Evolutionary conservation across 2,888 invertebrate species (phyloP).

Genomic region (Lydus trimaculatus): DNA sequence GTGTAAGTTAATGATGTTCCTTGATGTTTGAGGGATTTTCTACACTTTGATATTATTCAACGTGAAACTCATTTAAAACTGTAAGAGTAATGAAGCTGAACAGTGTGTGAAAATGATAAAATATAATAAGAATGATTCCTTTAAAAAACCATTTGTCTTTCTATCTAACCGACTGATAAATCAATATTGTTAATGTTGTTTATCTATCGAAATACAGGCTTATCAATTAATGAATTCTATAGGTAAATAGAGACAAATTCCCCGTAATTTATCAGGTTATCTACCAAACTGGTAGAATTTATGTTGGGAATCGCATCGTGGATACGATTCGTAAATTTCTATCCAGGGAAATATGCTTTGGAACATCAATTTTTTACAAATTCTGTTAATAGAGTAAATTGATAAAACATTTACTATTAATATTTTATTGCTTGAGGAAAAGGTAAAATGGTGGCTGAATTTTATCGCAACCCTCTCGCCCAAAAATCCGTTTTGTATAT

Average conservation of each 20-base stretch:
- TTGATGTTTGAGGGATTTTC: background rate
- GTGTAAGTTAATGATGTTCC: background rate
- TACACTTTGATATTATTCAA: background rate
- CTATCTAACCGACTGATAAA: background rate
- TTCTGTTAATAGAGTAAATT: background rate
- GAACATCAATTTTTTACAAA: background rate
- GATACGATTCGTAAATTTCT: background rate
- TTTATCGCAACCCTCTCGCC: background rate
- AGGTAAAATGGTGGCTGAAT: background rate
- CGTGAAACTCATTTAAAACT: background rate
- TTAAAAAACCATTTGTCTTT: background rate
- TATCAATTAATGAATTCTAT: background rate
- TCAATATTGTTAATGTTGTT: background rate
- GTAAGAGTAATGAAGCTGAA: background rate
- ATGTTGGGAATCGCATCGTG: background rate
- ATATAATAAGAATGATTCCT: background rate
- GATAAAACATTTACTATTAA: background rate
- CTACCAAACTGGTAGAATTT: background rate
- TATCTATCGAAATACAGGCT: background rate
- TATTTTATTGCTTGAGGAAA: background rate
- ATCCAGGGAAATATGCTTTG: background rate
- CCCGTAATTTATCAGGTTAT: background rate
- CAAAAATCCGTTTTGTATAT: background rate
- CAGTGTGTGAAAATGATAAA: background rate
- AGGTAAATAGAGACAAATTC: conserved; percentile 3